These are phyloP conservation scores for Aspiorhynchus laticeps DNA, from an alignment of 2,113 vertebrate species.

Conservation along the genomic window DNA sequence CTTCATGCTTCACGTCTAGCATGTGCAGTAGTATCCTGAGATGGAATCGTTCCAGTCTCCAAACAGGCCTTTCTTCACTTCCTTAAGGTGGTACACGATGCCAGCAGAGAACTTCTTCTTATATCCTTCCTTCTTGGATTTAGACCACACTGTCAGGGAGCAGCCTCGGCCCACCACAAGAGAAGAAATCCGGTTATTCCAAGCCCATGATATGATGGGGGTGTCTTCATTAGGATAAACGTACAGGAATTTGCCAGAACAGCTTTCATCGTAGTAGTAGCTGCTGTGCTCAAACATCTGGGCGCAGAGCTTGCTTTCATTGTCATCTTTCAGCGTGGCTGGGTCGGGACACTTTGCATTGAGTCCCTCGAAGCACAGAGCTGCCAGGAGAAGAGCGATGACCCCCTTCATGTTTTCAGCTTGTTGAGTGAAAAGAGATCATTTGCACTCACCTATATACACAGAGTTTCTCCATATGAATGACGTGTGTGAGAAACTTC, in stretches of 20 bases:
- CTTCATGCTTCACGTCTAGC: conserved; percentile 48
- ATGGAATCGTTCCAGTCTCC: conserved; percentile 74
- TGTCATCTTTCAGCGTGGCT: rapidly evolving
- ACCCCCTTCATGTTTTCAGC: conserved; percentile 55
- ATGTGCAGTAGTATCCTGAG: conserved; percentile 73
- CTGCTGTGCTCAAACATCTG: conserved; percentile 68
- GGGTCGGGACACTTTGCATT: conserved; percentile 67
- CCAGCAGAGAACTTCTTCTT: conserved; percentile 59
- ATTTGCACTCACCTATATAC: conserved; percentile 27
- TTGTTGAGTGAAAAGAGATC: not conserved
- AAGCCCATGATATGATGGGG: conserved; percentile 68
- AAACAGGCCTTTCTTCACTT: conserved; percentile 67
- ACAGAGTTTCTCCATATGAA: not conserved
- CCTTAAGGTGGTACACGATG: conserved; percentile 69
- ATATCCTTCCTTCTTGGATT: conserved; percentile 59
- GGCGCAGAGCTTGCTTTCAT: conserved; percentile 72
- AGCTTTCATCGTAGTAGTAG: conserved; percentile 76
- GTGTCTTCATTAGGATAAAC: conserved; percentile 51
- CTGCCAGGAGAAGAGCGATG: conserved; percentile 43
- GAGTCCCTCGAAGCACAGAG: conserved; percentile 51
- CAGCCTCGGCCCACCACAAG: conserved; percentile 74
- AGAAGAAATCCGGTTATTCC: conserved; percentile 67
- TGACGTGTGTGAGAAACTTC: conserved; percentile 41
- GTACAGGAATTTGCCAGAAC: conserved; percentile 56
- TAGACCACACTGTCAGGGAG: conserved; percentile 74